phyloP scores from a whole-genome alignment of 2,888 invertebrate genomes.

The Ferdinandea cuprea region DNA sequence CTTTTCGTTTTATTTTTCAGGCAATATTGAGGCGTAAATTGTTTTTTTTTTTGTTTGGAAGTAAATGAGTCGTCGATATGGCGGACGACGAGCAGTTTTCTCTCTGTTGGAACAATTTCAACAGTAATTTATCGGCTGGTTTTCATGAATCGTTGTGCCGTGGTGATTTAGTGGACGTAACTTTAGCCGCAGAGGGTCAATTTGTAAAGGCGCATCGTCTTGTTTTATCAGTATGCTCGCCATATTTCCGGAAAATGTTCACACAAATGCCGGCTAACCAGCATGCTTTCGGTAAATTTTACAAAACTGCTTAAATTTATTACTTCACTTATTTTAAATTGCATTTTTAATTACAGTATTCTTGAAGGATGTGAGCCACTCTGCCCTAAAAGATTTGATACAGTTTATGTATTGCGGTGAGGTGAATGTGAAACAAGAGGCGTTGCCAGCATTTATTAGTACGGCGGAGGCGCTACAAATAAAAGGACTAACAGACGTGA shows the following conservation, averaged over 20 bases:
- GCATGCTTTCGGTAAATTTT: conserved; percentile 87
- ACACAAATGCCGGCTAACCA: conserved; percentile 87
- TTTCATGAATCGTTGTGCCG: conserved; percentile 88
- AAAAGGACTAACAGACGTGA: conserved; percentile 87
- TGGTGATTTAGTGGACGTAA: conserved; percentile 88
- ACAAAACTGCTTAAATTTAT: background rate
- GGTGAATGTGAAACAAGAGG: conserved; percentile 89
- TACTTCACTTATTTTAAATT: background rate
- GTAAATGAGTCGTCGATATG: conserved; percentile 84
- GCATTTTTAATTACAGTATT: conserved; percentile 84
- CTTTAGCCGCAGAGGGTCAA: conserved; percentile 88
- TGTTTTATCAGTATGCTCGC: conserved; percentile 89
- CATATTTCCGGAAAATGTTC: conserved; percentile 89
- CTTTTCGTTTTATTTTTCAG: conserved; percentile 17
- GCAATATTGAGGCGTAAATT: conserved; percentile 32
- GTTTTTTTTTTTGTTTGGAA: conserved; percentile 26
- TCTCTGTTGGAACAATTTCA: conserved; percentile 90
- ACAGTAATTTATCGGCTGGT: conserved; percentile 88
- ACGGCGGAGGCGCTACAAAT: conserved; percentile 89
- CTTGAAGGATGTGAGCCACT: conserved; percentile 88
- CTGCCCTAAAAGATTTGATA: conserved; percentile 88
- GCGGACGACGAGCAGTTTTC: conserved; percentile 90
- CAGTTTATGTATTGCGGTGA: conserved; percentile 90
- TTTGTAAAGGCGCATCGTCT: conserved; percentile 89
- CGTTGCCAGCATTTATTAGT: conserved; percentile 88